These are phyloP conservation scores for Mayetiola destructor DNA, from an alignment of 2,888 invertebrate species.

Conservation along the genomic window DNA sequence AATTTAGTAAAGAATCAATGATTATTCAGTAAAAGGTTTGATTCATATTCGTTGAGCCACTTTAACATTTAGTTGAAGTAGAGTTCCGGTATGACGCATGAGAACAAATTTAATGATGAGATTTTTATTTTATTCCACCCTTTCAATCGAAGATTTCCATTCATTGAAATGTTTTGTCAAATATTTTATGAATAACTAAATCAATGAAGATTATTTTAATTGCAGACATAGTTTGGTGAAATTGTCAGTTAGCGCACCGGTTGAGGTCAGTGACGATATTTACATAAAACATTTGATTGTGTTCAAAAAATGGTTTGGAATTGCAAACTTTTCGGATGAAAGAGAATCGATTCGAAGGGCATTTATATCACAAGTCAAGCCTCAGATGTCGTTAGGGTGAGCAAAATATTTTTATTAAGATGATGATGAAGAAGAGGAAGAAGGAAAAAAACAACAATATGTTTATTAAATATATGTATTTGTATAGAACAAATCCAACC, in stretches of 20 bases:
- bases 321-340: background rate
- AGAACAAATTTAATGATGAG: background rate
- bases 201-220: background rate
- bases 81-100: background rate
- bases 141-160: no score
- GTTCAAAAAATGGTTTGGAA: background rate
- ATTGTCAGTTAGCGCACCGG: background rate
- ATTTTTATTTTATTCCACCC: background rate
- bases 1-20: no score
- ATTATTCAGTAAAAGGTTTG: conserved; percentile 11
- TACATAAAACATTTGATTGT: background rate
- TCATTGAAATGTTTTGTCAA: background rate
- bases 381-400: background rate
- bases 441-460: background rate
- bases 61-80: background rate
- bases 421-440: no score
- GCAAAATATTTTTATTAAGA: no score
- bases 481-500: background rate
- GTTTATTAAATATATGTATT: background rate
- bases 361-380: background rate
- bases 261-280: background rate
- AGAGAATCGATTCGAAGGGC: background rate
- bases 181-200: background rate
- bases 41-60: background rate
- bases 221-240: background rate